Percentiles rank a stretch among this genome's conserved stretches.
Evolutionary conservation across 2,888 invertebrate species (phyloP).

Genomic region (Osedax fenrisi): DNA sequence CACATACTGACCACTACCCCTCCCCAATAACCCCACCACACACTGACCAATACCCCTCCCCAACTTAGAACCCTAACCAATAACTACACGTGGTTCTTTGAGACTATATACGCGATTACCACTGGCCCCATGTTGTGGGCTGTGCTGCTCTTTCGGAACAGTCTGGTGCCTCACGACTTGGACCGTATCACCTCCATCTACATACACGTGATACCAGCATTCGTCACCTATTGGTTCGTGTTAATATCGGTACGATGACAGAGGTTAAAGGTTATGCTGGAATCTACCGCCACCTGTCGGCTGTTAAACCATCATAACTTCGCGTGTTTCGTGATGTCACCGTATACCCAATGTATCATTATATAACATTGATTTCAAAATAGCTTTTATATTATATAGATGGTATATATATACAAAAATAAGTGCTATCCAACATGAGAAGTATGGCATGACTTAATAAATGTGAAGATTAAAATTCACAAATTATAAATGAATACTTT

Average conservation of each 20-base stretch:
- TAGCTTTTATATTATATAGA: no score
- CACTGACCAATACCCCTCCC: neutral
- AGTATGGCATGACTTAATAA: no score
- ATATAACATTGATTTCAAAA: no score
- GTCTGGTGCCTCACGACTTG: conserved; percentile 41
- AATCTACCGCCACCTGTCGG: neutral
- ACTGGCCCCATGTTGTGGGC: conserved; percentile 41
- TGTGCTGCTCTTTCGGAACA: conserved; percentile 32
- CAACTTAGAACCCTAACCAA: neutral
- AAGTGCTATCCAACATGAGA: no score
- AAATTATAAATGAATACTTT: no score
- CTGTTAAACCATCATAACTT: no score
- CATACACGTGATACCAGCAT: conserved; percentile 43
- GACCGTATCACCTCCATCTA: conserved; percentile 45
- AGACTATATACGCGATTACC: conserved; percentile 40
- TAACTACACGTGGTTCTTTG: conserved; percentile 32
- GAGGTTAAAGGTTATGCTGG: neutral
- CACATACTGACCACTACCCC: no score
- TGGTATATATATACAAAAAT: no score
- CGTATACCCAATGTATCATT: no score
- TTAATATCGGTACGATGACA: no score
- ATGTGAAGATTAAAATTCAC: no score
- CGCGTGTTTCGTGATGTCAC: no score
- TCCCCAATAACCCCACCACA: neutral
- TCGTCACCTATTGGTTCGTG: conserved; percentile 43